phyloP scores from a whole-genome alignment of 2,797 vertebrate genomes.

The Bovichtus diacanthus region DNA sequence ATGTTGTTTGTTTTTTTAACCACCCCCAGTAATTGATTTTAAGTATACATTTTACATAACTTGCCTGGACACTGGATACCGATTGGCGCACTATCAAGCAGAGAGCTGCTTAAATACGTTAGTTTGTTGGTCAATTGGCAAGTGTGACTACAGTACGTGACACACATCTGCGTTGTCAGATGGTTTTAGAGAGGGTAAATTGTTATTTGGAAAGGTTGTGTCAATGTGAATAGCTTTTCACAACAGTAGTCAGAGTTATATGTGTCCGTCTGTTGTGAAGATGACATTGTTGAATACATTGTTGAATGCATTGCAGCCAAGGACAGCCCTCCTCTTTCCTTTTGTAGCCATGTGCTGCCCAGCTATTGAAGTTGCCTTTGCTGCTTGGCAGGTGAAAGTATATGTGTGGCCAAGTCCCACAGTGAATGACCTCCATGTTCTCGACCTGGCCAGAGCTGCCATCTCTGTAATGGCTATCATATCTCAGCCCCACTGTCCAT shows the following conservation, averaged over 20 bases:
- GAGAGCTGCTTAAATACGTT: slow-evolving; percentile 28
- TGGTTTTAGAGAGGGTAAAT: background rate
- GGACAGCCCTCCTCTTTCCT: slow-evolving; percentile 52
- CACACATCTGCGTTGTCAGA: slow-evolving; percentile 17
- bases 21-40: background rate
- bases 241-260: slow-evolving; percentile 5
- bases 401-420: slow-evolving; percentile 76
- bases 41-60: background rate
- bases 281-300: slow-evolving; percentile 59
- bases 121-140: slow-evolving; percentile 24
- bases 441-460: slow-evolving; percentile 70
- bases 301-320: slow-evolving; percentile 58
- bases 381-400: slow-evolving; percentile 72
- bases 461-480: slow-evolving; percentile 75
- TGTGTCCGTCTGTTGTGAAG: slow-evolving; percentile 38
- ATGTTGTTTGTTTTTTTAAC: no score
- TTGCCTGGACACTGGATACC: background rate
- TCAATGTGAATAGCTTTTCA: slow-evolving; percentile 20
- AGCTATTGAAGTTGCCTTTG: slow-evolving; percentile 61
- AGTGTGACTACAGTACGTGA: background rate
- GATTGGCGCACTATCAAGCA: slow-evolving; percentile 1
- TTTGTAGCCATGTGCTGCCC: slow-evolving; percentile 44
- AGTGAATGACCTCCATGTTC: slow-evolving; percentile 77
- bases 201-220: background rate
- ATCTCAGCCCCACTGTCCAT: slow-evolving; percentile 65